These are phyloP conservation scores for Psylliodes chrysocephalus DNA, from an alignment of 2,888 invertebrate genomes.

Conservation along the genomic window DNA sequence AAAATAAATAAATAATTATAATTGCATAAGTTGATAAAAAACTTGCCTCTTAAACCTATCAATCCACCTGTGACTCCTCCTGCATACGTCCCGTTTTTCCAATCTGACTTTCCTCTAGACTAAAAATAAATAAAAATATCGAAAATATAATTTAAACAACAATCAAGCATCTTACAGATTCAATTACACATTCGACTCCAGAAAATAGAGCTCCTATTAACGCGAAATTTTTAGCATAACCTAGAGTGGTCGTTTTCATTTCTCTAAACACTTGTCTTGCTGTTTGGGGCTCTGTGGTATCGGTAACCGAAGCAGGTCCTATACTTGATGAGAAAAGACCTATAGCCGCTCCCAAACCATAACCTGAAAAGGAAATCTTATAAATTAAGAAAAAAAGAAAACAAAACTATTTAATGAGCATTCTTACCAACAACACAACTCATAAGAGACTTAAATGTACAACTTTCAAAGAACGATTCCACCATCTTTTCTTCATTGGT, in stretches of 20 bases:
- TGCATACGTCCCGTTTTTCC: slow-evolving; percentile 96
- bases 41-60: slow-evolving; percentile 87
- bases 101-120: slow-evolving; percentile 88
- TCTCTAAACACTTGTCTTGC: slow-evolving; percentile 89
- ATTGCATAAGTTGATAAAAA: no score
- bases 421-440: slow-evolving; percentile 89
- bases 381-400: no score
- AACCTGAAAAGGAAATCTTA: slow-evolving; percentile 71
- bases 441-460: slow-evolving; percentile 90
- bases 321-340: slow-evolving; percentile 97
- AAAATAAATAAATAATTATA: no score
- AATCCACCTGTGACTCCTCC: slow-evolving; percentile 95
- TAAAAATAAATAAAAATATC: slow-evolving; percentile 42
- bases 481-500: slow-evolving; percentile 89
- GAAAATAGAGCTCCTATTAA: slow-evolving; percentile 95
- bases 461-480: slow-evolving; percentile 89
- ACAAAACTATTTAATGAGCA: not conserved
- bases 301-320: slow-evolving; percentile 82
- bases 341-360: slow-evolving; percentile 92
- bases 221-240: slow-evolving; percentile 98
- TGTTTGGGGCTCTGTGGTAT: slow-evolving; percentile 78
- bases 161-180: slow-evolving; percentile 81
- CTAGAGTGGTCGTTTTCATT: slow-evolving; percentile 89
- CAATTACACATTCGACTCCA: slow-evolving; percentile 93
- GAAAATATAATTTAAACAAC: slow-evolving; percentile 39